Conservation (phyloP, 1,140 invertebrate species). For the Cydia amplana region DNA sequence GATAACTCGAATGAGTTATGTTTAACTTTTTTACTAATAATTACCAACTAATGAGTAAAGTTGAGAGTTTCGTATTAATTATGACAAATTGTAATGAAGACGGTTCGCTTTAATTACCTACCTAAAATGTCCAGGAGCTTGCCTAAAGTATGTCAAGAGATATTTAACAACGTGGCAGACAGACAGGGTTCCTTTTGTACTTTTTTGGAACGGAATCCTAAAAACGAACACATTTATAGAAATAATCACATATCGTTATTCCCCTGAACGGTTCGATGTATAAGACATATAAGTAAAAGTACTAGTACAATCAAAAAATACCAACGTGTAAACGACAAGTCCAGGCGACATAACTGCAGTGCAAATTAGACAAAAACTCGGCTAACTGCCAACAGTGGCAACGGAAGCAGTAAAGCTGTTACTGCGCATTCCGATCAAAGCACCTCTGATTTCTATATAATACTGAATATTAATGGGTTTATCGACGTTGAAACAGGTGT, state of each 20-base stretch:
- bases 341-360: constrained; percentile 2
- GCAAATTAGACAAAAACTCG: neutral
- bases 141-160: neutral
- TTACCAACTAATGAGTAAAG: constrained; percentile 38
- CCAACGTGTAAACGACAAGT: neutral
- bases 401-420: neutral
- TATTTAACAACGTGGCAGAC: too few species aligned
- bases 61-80: constrained; percentile 27
- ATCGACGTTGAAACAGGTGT: neutral
- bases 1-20: constrained; percentile 44
- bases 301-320: neutral
- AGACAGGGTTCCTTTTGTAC: too few species aligned
- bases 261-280: too few species aligned
- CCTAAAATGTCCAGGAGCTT: neutral
- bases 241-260: too few species aligned
- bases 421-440: neutral
- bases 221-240: too few species aligned
- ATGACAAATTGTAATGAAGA: constrained; percentile 32
- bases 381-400: neutral
- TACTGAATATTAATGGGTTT: neutral
- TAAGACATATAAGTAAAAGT: too few species aligned
- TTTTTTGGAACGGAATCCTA: too few species aligned
- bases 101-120: constrained; percentile 1
- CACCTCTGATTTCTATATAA: constrained; percentile 1
- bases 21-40: constrained; percentile 42